phyloP scores from a whole-genome alignment of 2,113 vertebrate species.

The Felis chaus region DNA sequence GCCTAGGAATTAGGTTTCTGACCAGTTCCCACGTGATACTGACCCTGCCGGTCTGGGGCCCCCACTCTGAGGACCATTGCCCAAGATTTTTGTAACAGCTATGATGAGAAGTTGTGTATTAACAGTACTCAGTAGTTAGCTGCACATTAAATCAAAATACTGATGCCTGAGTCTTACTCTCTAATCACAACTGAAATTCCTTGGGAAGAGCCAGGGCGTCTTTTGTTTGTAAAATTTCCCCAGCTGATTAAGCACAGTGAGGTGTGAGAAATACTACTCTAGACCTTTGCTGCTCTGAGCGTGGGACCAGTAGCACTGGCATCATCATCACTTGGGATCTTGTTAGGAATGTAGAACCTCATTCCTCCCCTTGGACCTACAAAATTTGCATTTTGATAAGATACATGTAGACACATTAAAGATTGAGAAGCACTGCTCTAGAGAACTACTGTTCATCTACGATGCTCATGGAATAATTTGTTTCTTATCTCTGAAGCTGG shows the following conservation, averaged over 20 bases:
- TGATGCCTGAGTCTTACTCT: too few species aligned
- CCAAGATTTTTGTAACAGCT: neutral
- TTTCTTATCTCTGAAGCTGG: neutral
- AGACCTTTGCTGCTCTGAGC: neutral
- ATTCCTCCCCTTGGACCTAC: neutral
- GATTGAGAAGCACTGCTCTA: neutral
- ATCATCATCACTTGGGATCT: neutral
- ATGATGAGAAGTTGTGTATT: neutral
- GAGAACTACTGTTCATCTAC: neutral
- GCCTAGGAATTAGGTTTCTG: neutral
- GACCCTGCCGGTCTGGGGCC: neutral
- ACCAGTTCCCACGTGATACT: neutral
- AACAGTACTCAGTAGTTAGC: neutral
- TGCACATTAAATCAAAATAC: neutral
- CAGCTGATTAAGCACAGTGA: neutral
- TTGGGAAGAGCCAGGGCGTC: neutral
- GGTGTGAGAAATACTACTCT: neutral
- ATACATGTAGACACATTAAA: neutral
- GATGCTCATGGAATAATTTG: neutral
- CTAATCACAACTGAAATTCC: neutral
- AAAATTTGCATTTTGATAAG: neutral
- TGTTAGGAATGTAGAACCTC: neutral
- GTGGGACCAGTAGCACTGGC: neutral
- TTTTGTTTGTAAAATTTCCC: neutral
- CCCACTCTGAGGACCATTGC: neutral